Conservation (phyloP, 2,113 vertebrate species). For the Reinhardtius hippoglossoides region DNA sequence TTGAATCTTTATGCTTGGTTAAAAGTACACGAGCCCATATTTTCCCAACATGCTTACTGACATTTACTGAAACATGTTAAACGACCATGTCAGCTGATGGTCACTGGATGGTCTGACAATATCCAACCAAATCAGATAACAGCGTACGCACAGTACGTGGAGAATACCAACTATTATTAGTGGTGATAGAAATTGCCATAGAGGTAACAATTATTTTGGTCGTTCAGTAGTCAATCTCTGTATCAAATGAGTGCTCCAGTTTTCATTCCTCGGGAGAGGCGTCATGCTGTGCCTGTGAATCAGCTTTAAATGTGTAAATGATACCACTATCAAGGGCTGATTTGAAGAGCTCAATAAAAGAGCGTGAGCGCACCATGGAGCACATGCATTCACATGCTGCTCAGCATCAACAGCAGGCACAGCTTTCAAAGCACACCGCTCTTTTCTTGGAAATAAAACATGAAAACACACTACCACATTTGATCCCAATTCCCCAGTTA, state of each 20-base stretch:
- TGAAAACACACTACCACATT: constrained; percentile 17
- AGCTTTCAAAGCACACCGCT: constrained; percentile 3
- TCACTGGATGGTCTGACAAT: constrained; percentile 20
- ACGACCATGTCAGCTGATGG: constrained; percentile 18
- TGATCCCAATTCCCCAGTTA: constrained; percentile 33
- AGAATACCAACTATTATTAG: constrained; percentile 1
- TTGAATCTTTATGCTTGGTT: constrained; percentile 48
- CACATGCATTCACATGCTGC: constrained; percentile 24
- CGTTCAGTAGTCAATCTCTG: constrained; percentile 35
- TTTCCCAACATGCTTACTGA: constrained; percentile 42
- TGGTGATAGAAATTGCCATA: constrained; percentile 3
- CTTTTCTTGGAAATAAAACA: constrained; percentile 30
- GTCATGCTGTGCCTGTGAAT: constrained; percentile 52
- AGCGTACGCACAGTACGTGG: background rate
- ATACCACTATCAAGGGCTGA: constrained; percentile 22
- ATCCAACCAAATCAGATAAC: constrained; percentile 1
- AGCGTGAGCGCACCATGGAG: constrained; percentile 9
- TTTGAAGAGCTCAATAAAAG: constrained; percentile 31
- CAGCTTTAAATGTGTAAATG: constrained; percentile 56
- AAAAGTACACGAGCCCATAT: constrained; percentile 39
- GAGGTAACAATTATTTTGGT: constrained; percentile 30
- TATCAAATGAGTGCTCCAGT: constrained; percentile 20
- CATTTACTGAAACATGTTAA: constrained; percentile 39
- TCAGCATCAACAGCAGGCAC: constrained; percentile 12
- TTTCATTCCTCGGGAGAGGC: constrained; percentile 14